These are phyloP conservation scores for Rhizoglyphus robini DNA, from an alignment of 1,140 invertebrate genomes.

Conservation along the genomic window DNA sequence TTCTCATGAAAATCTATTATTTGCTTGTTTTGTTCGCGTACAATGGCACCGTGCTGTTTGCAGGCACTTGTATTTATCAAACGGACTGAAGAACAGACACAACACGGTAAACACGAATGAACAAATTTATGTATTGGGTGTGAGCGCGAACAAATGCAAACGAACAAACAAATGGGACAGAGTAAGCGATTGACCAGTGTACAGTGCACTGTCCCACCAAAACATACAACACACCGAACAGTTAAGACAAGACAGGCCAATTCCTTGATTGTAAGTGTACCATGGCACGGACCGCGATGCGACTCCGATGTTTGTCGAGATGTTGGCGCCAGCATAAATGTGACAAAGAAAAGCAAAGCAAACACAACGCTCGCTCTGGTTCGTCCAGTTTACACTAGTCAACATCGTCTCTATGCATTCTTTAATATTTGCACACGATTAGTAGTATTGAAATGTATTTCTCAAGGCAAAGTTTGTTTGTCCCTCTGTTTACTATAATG, in stretches of 20 bases:
- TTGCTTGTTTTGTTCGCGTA: too few species aligned
- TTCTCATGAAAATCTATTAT: too few species aligned
- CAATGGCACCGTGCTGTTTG: too few species aligned
- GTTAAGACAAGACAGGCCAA: neutral
- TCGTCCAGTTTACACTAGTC: neutral
- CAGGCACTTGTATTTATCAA: too few species aligned
- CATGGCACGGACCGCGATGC: too few species aligned
- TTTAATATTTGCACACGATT: neutral
- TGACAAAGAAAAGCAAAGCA: conserved; percentile 5
- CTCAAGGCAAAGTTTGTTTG: neutral
- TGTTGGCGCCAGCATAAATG: conserved; percentile 7
- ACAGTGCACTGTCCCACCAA: neutral
- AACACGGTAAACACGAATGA: too few species aligned
- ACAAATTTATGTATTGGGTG: too few species aligned
- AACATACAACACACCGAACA: neutral
- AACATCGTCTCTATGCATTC: neutral
- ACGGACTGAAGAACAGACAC: too few species aligned
- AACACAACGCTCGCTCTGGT: neutral
- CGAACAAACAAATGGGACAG: neutral
- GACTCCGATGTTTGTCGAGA: neutral
- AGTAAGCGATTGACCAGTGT: neutral
- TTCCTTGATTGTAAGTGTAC: neutral
- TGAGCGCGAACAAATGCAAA: too few species aligned
- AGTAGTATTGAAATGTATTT: neutral
- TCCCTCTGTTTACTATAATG: conserved; percentile 4